Percentiles rank a stretch among this genome's conserved stretches.
Conservation (phyloP, 64 coral and sea anemone species). For the Platygyra sinensis region DNA sequence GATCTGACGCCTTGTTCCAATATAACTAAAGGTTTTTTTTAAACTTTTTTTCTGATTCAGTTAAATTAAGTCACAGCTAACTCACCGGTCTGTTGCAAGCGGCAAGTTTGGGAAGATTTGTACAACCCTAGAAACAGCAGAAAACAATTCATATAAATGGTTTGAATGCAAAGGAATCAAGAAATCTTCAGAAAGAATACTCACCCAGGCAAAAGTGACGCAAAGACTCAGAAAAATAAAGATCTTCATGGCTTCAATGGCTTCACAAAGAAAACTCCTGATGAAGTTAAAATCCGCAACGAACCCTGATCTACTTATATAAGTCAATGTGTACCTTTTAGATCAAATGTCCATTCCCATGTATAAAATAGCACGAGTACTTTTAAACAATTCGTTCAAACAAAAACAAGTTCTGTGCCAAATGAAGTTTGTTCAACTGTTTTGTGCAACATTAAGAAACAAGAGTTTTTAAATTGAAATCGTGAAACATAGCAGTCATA, state of each 20-base stretch:
- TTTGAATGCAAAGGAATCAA: background rate
- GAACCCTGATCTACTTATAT: background rate
- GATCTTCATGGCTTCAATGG: conserved; percentile 3
- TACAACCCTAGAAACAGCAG: background rate
- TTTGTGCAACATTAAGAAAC: background rate
- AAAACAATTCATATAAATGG: background rate
- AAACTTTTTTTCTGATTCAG: too few relatives aligned
- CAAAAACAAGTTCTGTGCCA: background rate
- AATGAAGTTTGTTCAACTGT: background rate
- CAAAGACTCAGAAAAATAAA: background rate
- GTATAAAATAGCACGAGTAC: background rate
- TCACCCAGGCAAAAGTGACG: background rate
- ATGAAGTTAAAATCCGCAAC: background rate
- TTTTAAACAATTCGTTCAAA: background rate
- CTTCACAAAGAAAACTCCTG: background rate
- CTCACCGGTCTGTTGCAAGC: background rate
- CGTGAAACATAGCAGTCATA: background rate
- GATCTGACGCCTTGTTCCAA: too few relatives aligned
- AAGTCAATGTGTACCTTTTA: background rate
- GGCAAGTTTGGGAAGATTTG: conserved; percentile 3
- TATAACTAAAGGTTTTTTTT: too few relatives aligned
- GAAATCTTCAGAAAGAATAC: too few relatives aligned
- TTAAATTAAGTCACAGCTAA: background rate
- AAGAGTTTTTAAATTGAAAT: background rate
- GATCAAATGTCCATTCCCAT: background rate